Base-by-base conservation (phyloP, 2,888 invertebrate genomes). In the Chouioia cunea region DNA sequence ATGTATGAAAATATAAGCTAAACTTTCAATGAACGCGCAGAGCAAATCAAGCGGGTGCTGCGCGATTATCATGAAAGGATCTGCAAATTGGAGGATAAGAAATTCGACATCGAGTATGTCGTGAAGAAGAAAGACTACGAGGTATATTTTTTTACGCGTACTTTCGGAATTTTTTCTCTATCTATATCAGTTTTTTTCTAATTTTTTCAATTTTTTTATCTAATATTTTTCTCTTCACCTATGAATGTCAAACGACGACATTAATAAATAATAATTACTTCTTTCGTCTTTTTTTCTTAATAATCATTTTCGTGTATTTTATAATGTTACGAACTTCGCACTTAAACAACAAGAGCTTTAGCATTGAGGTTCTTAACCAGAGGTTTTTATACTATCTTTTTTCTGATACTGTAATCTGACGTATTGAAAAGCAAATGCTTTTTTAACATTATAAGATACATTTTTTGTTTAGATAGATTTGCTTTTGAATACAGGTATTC, bases 71-170 rank as follows among this genome's bases (percentile, higher is more conserved):
- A 97, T 89, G 91, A 91, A 85, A 93, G 95, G 90, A 94, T 97
- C 90, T 88, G 86, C 87, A 88, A 89, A 82, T 91, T 98, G 90
- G 97, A 98, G 91, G 93, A 94, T 85, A 90, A 93, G 87, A 99
- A 98, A 90, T 99, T 94, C 90, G 99, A 99, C 92, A 91, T 98
- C 92, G 99, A 99, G 91, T 93, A 94, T 91, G 90, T 95, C 89
- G 97, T 98, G 88, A 95, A 95, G 90, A 94, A 94, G 91, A 99
- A 99, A 93, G 99, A 99, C 89, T 93, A 92, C 88, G 97, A 98
- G 96, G 97, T 98, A 93, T 91, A 65, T 73, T 73, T 77, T 72
- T 68, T 43, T 63, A 15, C 62, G 57, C 74, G 70, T 63, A 58
- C 48, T 73, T 72, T 67, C 18, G 62, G 53, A 18, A 65, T 58